Percentiles rank a stretch among this genome's conserved stretches.
These are phyloP conservation scores for Passer montanus DNA, from an alignment of 2,113 vertebrate genomes.

Conservation along the genomic window DNA sequence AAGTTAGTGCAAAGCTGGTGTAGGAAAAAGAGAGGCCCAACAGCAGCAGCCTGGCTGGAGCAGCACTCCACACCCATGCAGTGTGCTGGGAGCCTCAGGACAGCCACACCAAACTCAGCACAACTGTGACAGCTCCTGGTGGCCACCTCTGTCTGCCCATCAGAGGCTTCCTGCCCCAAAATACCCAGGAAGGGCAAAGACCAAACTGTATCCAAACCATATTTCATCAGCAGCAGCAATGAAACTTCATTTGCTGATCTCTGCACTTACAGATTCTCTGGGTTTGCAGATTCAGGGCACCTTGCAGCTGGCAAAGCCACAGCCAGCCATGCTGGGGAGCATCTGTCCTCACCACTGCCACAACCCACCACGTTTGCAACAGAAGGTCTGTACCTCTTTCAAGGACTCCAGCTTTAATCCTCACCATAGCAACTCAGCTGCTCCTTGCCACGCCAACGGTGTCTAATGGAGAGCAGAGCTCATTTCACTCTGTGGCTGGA, in stretches of 20 bases:
- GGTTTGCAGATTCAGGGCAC: neutral
- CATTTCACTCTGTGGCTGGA: neutral
- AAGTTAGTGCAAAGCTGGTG: neutral
- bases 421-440: slow-evolving; percentile 2
- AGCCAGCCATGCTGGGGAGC: neutral
- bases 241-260: neutral
- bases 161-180: neutral
- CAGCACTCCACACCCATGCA: neutral
- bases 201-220: neutral
- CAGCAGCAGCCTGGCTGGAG: neutral
- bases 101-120: neutral
- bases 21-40: neutral
- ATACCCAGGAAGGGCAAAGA: neutral
- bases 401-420: neutral
- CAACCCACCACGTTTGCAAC: neutral
- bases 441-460: rapidly evolving
- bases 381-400: neutral
- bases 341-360: neutral
- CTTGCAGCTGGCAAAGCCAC: neutral
- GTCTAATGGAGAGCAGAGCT: neutral
- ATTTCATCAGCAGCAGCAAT: neutral
- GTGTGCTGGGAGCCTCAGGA: rapidly evolving
- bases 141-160: neutral
- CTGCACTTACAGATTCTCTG: neutral
- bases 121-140: neutral